Evolutionary conservation across 1,140 invertebrate genomes (phyloP), one percentile per base, ranked within the genome.

Genomic region (Spodoptera frugiperda): DNA sequence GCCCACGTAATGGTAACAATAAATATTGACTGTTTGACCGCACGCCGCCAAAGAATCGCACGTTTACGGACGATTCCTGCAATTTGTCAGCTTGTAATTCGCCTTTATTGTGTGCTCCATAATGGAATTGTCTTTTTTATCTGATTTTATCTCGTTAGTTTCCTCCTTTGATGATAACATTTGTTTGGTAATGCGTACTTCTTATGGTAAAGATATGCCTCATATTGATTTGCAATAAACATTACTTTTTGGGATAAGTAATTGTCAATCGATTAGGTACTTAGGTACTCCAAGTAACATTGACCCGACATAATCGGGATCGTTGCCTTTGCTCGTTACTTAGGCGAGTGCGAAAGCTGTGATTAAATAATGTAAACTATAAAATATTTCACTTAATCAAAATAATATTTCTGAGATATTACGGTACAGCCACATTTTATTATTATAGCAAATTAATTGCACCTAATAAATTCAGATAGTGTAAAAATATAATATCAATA

Each of bases 41-140:
- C 33, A 15, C 63, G 53, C 68, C 68, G 68, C 68, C 51, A 25
- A 54, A 44, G 30, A 17, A 8, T 11, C n/a, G 53, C 30, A 17
- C 17, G 17, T 44, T 46, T 53, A 53, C 39, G 15, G 39, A 57
- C 15, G 30, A 57, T 55, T 44, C 39, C 33, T 57, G 68, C 14
- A 21, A 72, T 72, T 72, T 72, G 68, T 72, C 68, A 72, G 46
- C 6, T 53, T 57, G 33, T 72, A 25, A 72, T 57, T 71, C 49
- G 46, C 44, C 8, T 48, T 67, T 33, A 61, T 48, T 19, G 30
- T 19, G 33, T 39, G 33, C 11, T 11, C 21, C 11, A 54, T 55
- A 25, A 17, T 33, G 14, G 14, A 14, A 39, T 39, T 39, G n/a
- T 51, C 48, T 51, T 15, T 48, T 51, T 51, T 49, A 51, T 51